Percentiles rank a stretch among this genome's conserved stretches.
These are phyloP conservation scores for Pristionchus maxplancki DNA, from an alignment of 2,888 invertebrate genomes.

Conservation along the genomic window DNA sequence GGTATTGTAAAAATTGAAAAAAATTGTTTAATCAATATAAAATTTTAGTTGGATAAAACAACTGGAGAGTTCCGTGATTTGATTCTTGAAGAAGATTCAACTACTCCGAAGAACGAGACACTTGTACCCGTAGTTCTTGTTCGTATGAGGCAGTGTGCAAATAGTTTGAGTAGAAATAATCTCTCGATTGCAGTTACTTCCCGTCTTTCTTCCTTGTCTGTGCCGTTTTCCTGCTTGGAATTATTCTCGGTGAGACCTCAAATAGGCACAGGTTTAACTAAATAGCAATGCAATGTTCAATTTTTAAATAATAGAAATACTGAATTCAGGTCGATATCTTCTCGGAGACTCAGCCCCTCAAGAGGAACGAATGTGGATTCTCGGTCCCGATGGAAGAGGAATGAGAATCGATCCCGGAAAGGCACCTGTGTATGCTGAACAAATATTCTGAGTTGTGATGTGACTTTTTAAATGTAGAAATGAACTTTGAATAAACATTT, in stretches of 20 bases:
- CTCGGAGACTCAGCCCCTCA: neutral
- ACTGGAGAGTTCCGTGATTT: conserved; percentile 34
- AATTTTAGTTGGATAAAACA: neutral
- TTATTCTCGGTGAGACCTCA: conserved; percentile 20
- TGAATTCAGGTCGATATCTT: neutral
- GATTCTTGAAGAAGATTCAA: conserved; percentile 2
- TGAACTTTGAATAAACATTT: no score
- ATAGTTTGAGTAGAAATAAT: neutral
- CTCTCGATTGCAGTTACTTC: neutral
- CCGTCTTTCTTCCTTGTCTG: conserved; percentile 26
- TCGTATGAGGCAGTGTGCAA: neutral
- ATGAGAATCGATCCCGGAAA: neutral
- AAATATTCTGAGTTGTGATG: conserved; percentile 30
- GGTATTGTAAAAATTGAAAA: neutral
- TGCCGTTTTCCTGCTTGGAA: neutral
- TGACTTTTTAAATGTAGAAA: no score
- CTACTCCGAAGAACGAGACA: neutral
- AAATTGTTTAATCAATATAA: no score
- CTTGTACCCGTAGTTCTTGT: neutral
- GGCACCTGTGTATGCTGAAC: neutral
- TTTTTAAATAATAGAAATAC: neutral
- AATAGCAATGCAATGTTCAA: neutral
- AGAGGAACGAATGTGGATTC: conserved; percentile 9
- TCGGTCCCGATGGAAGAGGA: neutral
- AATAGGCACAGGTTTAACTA: neutral